Base-by-base conservation (phyloP, 1,140 invertebrate genomes). In the Microvelia longipes region DNA sequence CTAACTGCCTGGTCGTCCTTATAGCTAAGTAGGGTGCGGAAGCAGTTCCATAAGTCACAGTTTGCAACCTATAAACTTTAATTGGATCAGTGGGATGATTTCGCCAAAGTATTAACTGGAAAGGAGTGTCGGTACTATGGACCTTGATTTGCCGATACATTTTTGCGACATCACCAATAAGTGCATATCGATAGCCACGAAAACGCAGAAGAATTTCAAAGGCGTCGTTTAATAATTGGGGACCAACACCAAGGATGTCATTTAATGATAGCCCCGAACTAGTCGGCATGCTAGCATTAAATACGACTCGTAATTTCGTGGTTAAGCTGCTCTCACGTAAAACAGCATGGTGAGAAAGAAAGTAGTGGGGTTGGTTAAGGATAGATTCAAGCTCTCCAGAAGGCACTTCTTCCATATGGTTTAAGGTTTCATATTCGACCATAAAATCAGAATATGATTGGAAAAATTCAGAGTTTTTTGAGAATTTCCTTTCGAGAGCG, bases 181-280 rank as follows among this genome's bases (percentile, higher is more conserved):
- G 1, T 1, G 72, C 68, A 26, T 71, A 63, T 1, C 0, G 28
- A 28, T 74, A 66, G 2, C 19, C 28, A 24, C 72, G 26, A 60
- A 73, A 74, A 1, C 72, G 72, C 26, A n/a, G n/a, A n/a, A n/a
- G n/a, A 19, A 19, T 50, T 50, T 19, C 35, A 5, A 11, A 19
- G 5, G 5, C 35, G 35, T 50, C 35, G 35, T 50, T 50, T 5
- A 5, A 50, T 19, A 50, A 50, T 50, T 50, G 5, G 35, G 76
- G 76, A 14, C 77, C 77, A 2, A 70, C 25, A 0, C 75, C 35
- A 19, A 77, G 63, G 13, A 35, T 29, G 14, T 74, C 63, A 65
- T 78, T 77, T 1, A 78, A 66, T 5, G 74, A 77, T 26, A 63
- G 71, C 26, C 74, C 74, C 25, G 28, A 29, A 1, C 28, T 62